Base-by-base conservation (phyloP, 2,797 vertebrate genomes). In the Meda fulgida region DNA sequence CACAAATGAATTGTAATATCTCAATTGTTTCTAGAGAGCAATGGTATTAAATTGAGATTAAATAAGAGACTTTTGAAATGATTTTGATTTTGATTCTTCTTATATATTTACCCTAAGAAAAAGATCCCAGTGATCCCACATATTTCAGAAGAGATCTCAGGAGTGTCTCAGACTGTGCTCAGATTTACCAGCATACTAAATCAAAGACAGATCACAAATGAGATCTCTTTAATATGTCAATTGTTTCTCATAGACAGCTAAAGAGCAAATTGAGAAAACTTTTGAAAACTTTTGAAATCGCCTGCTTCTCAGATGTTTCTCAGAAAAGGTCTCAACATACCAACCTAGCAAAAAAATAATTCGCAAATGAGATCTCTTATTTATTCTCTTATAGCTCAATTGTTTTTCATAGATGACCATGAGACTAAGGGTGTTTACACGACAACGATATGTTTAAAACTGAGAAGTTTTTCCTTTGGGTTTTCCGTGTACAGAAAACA, bases 21-120 rank as follows among this genome's bases (percentile, higher is more conserved):
- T 67, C 31, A 36, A n/a, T 69, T 80, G 46, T 69, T 80, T 80
- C 43, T 53, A 53, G 11, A 36, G 40, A 67, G 29, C 63, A 80
- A 63, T 66, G 26, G 18, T 29, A 81, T 55, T 77, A 58, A 60
- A 78, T 63, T 18, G 38, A 63, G 36, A 38, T 31, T 38, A 58
- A 76, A 55, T 38, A 19, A 48, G 21, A 11, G n/a, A 78, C 55
- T 78, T 29, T 78, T 36, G 14, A 77, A n/a, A 21, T 36, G 0
- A 26, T 63, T 29, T 58, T 38, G 34, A 31, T 31, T 1, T 31
- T 31, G n/a, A n/a, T n/a, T n/a, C 16, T 76, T 36, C 5, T 76
- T 21, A 3, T 9, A 26, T 78, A 58, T 38, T 77, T 77, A 13
- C n/a, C 4, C 21, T n/a, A 34, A 58, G 34, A 58, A 77, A 58